These are phyloP conservation scores for Limnothrissa miodon DNA, from an alignment of 2,113 vertebrate species.

Conservation along the genomic window DNA sequence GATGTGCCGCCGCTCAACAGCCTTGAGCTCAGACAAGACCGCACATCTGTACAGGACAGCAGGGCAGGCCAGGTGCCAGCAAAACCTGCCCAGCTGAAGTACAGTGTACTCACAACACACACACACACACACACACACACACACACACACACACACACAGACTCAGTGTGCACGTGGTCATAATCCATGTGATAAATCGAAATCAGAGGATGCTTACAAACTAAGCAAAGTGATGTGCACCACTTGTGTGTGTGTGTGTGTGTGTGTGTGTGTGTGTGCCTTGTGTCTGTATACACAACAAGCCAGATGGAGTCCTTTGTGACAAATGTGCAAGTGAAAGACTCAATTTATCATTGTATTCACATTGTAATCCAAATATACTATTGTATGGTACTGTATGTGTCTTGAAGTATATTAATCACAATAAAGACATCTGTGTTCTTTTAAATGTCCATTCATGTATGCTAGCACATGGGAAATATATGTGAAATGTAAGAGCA, in stretches of 20 bases:
- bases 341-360: neutral
- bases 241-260: neutral
- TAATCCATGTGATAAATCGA: neutral
- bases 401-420: too few relatives aligned
- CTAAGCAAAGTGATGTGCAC: neutral
- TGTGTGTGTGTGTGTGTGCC: neutral
- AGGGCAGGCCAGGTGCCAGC: slow-evolving; percentile 7
- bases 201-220: neutral
- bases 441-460: too few relatives aligned
- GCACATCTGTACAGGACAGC: slow-evolving; percentile 7
- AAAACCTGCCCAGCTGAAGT: neutral
- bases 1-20: neutral
- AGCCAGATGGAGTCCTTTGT: neutral
- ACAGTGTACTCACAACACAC: neutral
- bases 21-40: neutral
- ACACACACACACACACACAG: neutral
- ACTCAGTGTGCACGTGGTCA: neutral
- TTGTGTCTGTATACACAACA: neutral
- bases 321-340: neutral
- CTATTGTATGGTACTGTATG: neutral
- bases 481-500: too few relatives aligned
- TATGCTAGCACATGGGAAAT: too few relatives aligned
- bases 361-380: slow-evolving; percentile 5
- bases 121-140: slow-evolving; percentile 5
- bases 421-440: too few relatives aligned